phyloP scores from a whole-genome alignment of 2,888 invertebrate genomes.

The Miltochrista miniata region DNA sequence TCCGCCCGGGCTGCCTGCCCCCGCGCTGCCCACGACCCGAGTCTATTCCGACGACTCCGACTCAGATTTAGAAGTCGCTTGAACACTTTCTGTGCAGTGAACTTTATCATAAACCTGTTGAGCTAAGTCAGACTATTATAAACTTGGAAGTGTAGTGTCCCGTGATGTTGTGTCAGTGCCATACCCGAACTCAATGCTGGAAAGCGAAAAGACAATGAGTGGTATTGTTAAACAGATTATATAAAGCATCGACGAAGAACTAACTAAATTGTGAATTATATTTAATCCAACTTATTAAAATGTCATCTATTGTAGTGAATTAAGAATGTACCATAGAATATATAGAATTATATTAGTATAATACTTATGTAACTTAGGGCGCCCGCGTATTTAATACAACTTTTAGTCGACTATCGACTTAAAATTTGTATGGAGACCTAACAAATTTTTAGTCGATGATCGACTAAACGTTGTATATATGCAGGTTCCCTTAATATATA shows the following conservation, averaged over 20 bases:
- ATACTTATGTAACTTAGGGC: slow-evolving; percentile 8
- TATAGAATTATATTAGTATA: slow-evolving; percentile 15
- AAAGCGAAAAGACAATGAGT: slow-evolving; percentile 17
- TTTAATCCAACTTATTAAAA: slow-evolving; percentile 28
- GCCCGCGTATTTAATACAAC: too few species aligned
- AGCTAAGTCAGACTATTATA: slow-evolving; percentile 4
- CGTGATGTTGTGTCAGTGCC: slow-evolving; percentile 17
- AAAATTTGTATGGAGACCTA: too few species aligned
- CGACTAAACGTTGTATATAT: too few species aligned
- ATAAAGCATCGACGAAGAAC: slow-evolving; percentile 18
- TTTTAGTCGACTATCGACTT: too few species aligned
- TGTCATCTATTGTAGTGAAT: slow-evolving; percentile 25
- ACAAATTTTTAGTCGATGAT: too few species aligned
- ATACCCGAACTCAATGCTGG: slow-evolving; percentile 13
- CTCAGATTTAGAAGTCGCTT: slow-evolving; percentile 92
- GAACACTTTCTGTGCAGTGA: slow-evolving; percentile 36
- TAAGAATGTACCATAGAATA: slow-evolving; percentile 33
- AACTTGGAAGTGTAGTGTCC: slow-evolving; percentile 8
- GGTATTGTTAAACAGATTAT: slow-evolving; percentile 11
- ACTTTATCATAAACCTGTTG: too few species aligned
- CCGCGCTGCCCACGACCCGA: slow-evolving; percentile 61
- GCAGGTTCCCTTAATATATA: too few species aligned
- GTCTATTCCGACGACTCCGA: slow-evolving; percentile 88
- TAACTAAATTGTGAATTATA: slow-evolving; percentile 28
- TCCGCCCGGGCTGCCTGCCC: slow-evolving; percentile 47